Evolutionary conservation across 2,888 invertebrate species (phyloP).

Genomic region (Spialia ferax): DNA sequence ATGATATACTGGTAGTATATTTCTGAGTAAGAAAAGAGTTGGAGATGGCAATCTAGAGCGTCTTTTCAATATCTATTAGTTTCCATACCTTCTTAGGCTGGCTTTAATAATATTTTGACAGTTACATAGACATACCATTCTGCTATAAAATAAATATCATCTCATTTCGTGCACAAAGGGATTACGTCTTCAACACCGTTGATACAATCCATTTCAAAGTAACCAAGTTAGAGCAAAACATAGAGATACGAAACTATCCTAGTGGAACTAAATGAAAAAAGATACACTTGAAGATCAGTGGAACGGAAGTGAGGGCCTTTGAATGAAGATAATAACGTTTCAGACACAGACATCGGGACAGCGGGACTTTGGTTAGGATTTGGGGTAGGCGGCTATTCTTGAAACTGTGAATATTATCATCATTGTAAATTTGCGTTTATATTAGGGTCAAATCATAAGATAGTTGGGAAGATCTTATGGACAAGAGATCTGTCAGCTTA

Average conservation of each 20-base stretch:
- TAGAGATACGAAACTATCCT: constrained; percentile 42
- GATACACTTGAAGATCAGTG: constrained; percentile 73
- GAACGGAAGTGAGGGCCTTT: constrained; percentile 64
- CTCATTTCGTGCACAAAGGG: not conserved
- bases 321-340: constrained; percentile 50
- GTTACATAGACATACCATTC: not conserved
- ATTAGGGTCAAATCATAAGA: not conserved
- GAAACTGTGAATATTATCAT: constrained; percentile 6
- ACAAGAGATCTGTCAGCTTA: not conserved
- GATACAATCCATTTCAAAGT: not conserved
- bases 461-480: not conserved
- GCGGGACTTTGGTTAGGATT: constrained; percentile 28
- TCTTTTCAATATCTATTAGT: too few species aligned
- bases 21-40: too few species aligned
- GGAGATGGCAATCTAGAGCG: too few species aligned
- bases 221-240: constrained; percentile 16
- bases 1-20: too few species aligned
- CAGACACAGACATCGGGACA: constrained; percentile 36
- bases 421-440: not conserved
- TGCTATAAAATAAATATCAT: not conserved
- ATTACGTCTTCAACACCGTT: not conserved
- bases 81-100: not conserved
- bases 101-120: not conserved
- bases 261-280: constrained; percentile 59
- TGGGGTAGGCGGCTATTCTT: constrained; percentile 23